Conservation (phyloP, 2,113 vertebrate genomes). For the Nothocercus julius region DNA sequence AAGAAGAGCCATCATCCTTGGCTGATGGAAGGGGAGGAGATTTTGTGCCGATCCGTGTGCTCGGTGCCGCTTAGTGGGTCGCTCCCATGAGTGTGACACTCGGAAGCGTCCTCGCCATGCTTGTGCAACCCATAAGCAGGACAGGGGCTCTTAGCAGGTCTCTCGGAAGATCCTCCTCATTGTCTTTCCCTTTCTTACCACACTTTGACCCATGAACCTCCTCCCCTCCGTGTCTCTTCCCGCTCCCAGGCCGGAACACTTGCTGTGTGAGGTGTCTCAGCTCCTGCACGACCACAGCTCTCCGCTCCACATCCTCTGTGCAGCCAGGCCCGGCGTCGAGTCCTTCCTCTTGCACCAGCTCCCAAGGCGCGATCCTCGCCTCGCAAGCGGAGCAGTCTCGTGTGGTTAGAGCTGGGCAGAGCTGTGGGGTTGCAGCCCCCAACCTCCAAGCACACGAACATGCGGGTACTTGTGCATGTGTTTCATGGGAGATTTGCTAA, state of each 20-base stretch:
- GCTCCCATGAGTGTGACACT: background rate
- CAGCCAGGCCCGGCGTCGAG: accelerated
- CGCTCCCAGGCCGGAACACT: background rate
- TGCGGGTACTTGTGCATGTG: background rate
- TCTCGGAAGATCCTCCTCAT: background rate
- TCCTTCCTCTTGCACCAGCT: background rate
- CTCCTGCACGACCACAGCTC: constrained; percentile 16
- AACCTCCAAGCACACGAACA: background rate
- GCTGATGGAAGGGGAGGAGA: background rate
- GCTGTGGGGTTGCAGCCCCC: background rate
- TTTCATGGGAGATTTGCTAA: background rate
- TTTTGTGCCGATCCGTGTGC: background rate
- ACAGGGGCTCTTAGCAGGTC: background rate
- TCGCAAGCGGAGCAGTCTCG: background rate
- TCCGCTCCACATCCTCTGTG: background rate
- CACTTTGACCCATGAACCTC: background rate
- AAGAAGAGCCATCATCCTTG: background rate
- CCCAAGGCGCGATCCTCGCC: accelerated
- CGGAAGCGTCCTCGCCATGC: background rate
- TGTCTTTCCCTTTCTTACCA: background rate
- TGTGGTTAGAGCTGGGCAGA: background rate
- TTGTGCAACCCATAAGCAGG: background rate
- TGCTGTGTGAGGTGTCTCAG: background rate
- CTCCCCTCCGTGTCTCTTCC: background rate
- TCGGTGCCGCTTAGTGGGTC: background rate